A percentile compares a stretch with the other conserved stretches of the same genome.
Conservation (phyloP, 2,797 vertebrate species). For the Eidolon dupreanum region DNA sequence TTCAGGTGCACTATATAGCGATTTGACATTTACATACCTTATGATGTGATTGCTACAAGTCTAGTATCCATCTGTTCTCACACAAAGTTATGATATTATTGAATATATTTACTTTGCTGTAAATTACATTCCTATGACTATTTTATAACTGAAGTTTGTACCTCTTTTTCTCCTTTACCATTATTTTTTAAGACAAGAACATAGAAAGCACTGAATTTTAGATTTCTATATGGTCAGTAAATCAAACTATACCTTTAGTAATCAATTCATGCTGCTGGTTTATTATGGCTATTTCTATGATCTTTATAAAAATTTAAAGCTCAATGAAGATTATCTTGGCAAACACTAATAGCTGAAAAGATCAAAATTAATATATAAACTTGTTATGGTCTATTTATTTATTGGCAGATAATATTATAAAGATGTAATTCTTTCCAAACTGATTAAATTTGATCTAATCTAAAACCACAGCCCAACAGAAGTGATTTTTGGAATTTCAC, state of each 20-base stretch:
- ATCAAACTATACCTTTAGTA: background rate
- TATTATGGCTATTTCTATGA: background rate
- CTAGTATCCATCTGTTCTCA: background rate
- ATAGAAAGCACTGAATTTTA: background rate
- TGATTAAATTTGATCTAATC: background rate
- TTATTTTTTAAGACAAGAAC: background rate
- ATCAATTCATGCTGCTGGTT: background rate
- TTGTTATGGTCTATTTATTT: background rate
- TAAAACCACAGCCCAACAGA: background rate
- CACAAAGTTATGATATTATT: background rate
- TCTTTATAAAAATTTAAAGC: background rate
- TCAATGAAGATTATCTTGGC: background rate
- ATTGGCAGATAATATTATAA: background rate
- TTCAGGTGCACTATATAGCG: background rate
- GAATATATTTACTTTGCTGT: background rate
- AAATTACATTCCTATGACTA: background rate
- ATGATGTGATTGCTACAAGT: background rate
- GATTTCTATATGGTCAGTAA: background rate
- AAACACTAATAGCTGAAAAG: background rate
- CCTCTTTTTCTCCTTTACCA: background rate
- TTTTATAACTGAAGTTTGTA: background rate
- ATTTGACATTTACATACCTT: background rate
- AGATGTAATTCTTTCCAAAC: background rate
- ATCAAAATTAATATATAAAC: background rate
- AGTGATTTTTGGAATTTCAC: background rate